Percentiles rank a stretch among this genome's conserved stretches.
phyloP scores from a whole-genome alignment of 2,113 vertebrate genomes.

The Sturnus vulgaris region DNA sequence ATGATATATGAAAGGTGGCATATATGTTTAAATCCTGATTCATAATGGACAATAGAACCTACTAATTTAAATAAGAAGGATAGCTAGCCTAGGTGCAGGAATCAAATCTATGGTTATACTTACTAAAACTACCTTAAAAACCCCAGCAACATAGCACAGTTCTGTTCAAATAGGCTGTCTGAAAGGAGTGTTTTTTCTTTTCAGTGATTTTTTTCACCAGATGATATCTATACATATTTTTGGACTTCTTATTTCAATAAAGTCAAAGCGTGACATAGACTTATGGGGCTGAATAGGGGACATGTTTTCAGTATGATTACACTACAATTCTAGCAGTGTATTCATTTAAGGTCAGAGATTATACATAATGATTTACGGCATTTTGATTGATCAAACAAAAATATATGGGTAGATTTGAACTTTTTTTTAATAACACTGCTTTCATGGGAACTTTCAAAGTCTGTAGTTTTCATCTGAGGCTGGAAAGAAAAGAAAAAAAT shows the following conservation, averaged over 20 bases:
- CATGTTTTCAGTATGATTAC: neutral
- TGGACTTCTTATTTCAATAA: neutral
- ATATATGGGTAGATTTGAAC: neutral
- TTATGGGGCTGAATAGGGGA: neutral
- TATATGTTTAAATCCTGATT: neutral
- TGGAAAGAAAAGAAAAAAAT: neutral
- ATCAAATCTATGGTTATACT: neutral
- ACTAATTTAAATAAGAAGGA: neutral
- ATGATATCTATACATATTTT: neutral
- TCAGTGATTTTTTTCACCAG: neutral
- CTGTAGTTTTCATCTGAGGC: neutral
- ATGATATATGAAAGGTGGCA: neutral
- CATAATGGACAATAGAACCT: neutral
- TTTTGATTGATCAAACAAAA: neutral
- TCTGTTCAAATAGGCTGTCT: neutral
- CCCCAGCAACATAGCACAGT: fast-evolving
- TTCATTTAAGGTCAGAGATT: neutral
- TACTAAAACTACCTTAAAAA: neutral
- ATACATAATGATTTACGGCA: neutral
- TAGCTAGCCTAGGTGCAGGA: neutral
- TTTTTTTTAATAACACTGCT: neutral
- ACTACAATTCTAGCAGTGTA: neutral
- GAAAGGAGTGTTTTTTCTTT: neutral
- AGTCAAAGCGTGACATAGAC: neutral
- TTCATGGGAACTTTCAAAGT: neutral